Evolutionary conservation across 2,888 invertebrate species (phyloP), one percentile per base, ranked within the genome.

Genomic region (Beris morrisii): DNA sequence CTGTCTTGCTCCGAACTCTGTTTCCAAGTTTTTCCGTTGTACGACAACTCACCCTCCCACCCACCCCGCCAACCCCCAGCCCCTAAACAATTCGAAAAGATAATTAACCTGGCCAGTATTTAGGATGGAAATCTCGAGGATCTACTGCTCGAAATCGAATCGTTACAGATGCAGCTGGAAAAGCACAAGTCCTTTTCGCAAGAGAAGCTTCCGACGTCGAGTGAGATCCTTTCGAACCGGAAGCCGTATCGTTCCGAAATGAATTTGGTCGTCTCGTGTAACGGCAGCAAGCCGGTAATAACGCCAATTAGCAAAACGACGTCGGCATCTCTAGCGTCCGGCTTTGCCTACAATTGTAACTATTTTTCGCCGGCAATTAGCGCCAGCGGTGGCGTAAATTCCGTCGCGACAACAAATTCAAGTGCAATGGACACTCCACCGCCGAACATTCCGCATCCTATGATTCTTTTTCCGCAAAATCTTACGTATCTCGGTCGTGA

Each of bases 101-200:
- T 48, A 32, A 59, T 59, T 59, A 85, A 83, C 30, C 15, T 31
- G 46, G 32, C 48, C 48, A 59, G 59, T 59, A 48, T 59, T 13
- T 48, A 59, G 59, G 86, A 86, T 11, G 88, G 87, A 0, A 89
- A 89, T 74, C 80, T 89, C 48, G 89, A 89, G 72, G 87, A 89
- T 69, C 78, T 89, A 52, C 78, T 89, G 0, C 86, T 87, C 67
- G 89, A 89, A 69, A 88, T 89, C 5, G 87, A 88, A 74, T 83
- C 85, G 0, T 67, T 78, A 66, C 76, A 78, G 48, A 77, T 81
- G 66, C 79, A 80, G 66, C 56, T 79, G 55, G 76, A 77, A 30
- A 78, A 76, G 52, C 75, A 73, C 48, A 76, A 73, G 64, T 76
- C 77, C 45, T 53, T 46, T 15, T 68, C 68, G 5, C 68, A 70